phyloP scores from a whole-genome alignment of 2,797 vertebrate genomes.

The Lophotriccus pileatus region DNA sequence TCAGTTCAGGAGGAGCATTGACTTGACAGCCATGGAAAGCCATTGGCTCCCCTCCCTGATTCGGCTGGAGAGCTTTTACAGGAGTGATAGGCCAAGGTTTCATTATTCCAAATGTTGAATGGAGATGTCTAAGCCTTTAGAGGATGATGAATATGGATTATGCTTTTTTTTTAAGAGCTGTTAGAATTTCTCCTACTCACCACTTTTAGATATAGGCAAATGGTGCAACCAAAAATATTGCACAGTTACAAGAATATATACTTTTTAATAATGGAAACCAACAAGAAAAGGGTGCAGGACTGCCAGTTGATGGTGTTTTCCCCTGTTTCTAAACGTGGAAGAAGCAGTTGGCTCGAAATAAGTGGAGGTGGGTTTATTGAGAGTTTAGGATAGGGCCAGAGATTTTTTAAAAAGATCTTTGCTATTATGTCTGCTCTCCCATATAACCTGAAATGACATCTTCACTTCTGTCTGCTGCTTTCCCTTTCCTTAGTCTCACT shows the following conservation, averaged over 20 bases:
- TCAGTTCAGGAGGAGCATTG: neutral
- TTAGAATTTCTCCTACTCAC: neutral
- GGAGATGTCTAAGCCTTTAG: neutral
- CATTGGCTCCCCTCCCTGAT: neutral
- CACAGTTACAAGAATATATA: neutral
- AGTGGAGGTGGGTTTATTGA: neutral
- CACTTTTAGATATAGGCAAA: neutral
- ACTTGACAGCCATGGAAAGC: constrained; percentile 20
- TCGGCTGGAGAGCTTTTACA: neutral
- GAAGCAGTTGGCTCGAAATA: neutral
- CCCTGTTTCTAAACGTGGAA: neutral
- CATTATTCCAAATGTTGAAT: neutral
- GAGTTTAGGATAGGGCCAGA: neutral
- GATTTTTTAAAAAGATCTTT: neutral
- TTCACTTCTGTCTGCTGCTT: neutral
- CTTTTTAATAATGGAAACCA: neutral
- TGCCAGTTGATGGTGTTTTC: neutral
- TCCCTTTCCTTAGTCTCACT: neutral
- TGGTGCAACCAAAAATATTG: neutral
- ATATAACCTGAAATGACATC: too few species aligned
- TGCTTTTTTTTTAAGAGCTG: neutral
- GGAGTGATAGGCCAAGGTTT: neutral
- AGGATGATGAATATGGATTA: neutral
- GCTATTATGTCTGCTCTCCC: neutral
- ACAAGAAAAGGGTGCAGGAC: neutral